A percentile compares a stretch with the other conserved stretches of the same genome.
Evolutionary conservation across 2,797 vertebrate species (phyloP).

Genomic region (Saxicola maurus): DNA sequence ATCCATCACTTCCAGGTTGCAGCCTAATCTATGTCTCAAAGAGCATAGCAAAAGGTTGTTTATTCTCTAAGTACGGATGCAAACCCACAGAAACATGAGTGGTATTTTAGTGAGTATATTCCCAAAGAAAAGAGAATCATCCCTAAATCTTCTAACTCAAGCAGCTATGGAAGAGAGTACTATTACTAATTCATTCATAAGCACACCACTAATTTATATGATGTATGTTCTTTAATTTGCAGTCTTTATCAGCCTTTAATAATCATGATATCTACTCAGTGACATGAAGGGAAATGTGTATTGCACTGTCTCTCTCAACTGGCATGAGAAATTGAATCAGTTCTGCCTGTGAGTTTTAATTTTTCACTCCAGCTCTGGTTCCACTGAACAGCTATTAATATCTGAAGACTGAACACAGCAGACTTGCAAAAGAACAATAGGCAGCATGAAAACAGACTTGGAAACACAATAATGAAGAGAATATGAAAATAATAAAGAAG

Average conservation of each 20-base stretch:
- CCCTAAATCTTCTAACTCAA: background rate
- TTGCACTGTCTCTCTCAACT: background rate
- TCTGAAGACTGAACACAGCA: background rate
- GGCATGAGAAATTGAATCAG: conserved; percentile 25
- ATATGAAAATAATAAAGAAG: background rate
- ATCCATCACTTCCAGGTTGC: background rate
- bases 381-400: conserved; percentile 11
- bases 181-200: background rate
- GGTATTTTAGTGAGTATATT: background rate
- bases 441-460: background rate
- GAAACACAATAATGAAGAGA: background rate
- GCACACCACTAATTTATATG: background rate
- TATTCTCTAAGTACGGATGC: background rate
- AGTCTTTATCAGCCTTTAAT: background rate
- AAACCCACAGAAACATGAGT: background rate
- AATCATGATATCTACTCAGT: background rate
- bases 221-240: background rate
- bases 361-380: conserved; percentile 34
- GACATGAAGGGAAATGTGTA: background rate
- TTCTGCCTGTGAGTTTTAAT: conserved; percentile 32
- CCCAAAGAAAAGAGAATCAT: background rate
- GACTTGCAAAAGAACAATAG: background rate
- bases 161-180: background rate
- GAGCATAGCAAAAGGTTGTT: background rate
- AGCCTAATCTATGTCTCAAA: background rate